Evolutionary conservation across 2,888 invertebrate genomes (phyloP), one percentile per base, ranked within the genome.

Genomic region (Ischnura elegans): DNA sequence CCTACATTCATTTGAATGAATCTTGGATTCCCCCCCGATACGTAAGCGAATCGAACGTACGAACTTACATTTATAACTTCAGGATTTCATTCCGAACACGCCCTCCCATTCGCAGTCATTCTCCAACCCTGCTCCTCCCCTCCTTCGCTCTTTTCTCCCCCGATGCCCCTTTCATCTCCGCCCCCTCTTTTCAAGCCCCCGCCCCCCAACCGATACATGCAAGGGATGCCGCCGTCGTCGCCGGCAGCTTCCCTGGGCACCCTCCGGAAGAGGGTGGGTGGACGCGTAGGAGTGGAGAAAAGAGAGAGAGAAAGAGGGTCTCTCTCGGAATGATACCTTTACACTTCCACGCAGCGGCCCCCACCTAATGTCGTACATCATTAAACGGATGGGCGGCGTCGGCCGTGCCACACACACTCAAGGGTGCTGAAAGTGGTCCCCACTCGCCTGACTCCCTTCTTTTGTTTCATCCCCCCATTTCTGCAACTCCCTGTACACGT

Each of bases 331-430:
- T n/a, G n/a, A n/a, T n/a, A n/a, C n/a, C n/a, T n/a, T 25, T 21
- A 6, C 61, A 21, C 6, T 25, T 61, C 25, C 10, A 36, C 76
- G 29, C 76, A 36, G 16, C 29, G 29, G 29, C 16, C 76, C 29
- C 36, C 51, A 19, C 51, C 51, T 36, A 76, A 76, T 76, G 76
- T 36, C 76, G 76, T 76, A 36, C 76, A 76, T 76, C 76, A 76
- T 76, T 76, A 76, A 76, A 76, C 76, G 76, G 76, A 76, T 36
- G 76, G 76, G 76, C 29, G 66, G 66, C 2, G 76, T 29, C 36
- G 10, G 16, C 51, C 5, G 61, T n/a, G 61, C n/a, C 76, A 29
- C 10, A 36, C 29, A 13, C 29, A 76, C 29, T 8, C 3, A 29
- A 25, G 76, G 76, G 76, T 76, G 51, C 51, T 10, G 51, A 19